These are phyloP conservation scores for Daphoenositta chrysoptera DNA, from an alignment of 2,113 vertebrate genomes.

Conservation along the genomic window DNA sequence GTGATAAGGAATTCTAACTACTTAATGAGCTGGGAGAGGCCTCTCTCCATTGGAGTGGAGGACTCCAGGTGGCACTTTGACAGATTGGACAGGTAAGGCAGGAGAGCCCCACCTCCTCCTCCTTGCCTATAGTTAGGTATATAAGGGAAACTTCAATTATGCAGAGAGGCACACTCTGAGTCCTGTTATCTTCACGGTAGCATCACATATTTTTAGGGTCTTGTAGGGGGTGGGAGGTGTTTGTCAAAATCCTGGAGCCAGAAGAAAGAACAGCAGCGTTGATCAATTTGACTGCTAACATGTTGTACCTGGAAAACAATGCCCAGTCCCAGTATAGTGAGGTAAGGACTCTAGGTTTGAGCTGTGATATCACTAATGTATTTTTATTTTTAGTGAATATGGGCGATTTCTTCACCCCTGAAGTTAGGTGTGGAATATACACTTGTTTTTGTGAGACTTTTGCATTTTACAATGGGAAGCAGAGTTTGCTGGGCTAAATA, in stretches of 20 bases:
- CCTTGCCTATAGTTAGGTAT: slow-evolving; percentile 83
- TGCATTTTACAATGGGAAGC: not conserved
- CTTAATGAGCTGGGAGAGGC: slow-evolving; percentile 83
- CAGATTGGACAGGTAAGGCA: slow-evolving; percentile 92
- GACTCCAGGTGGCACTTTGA: slow-evolving; percentile 87
- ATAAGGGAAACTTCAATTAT: slow-evolving; percentile 89
- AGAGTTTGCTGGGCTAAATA: not conserved
- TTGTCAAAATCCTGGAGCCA: slow-evolving; percentile 94
- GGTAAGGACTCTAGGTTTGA: slow-evolving; percentile 83
- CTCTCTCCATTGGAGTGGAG: slow-evolving; percentile 82
- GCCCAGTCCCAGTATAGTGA: slow-evolving; percentile 92
- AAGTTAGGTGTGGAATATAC: not conserved
- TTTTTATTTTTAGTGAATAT: not conserved
- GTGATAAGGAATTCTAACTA: slow-evolving; percentile 85
- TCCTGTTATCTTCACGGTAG: slow-evolving; percentile 80
- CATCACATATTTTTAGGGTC: slow-evolving; percentile 74
- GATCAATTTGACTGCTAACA: slow-evolving; percentile 98
- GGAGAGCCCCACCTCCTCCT: slow-evolving; percentile 80
- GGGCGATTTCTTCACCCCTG: not conserved
- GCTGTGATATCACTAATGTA: not conserved
- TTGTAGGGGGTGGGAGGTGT: slow-evolving; percentile 83
- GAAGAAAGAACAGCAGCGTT: slow-evolving; percentile 95
- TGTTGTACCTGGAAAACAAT: slow-evolving; percentile 99
- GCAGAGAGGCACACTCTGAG: slow-evolving; percentile 77
- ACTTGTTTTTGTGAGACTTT: not conserved